Conservation (phyloP, 53 echinoderm and acorn worm species). For the Pentamera pediparva region DNA sequence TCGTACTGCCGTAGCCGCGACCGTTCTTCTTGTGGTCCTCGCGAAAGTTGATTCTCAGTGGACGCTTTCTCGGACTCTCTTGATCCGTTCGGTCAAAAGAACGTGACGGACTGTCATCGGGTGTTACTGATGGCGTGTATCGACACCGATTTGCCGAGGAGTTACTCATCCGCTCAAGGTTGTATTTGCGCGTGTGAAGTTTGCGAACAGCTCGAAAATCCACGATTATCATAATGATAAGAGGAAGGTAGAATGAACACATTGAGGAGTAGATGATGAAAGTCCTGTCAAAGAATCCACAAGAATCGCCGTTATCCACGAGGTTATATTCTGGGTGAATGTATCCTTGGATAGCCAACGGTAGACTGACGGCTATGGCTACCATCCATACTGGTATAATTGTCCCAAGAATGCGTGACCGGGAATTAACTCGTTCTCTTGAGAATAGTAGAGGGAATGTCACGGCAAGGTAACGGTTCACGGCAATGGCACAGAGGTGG, state of each 20-base stretch:
- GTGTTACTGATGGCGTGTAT: conserved; percentile 15
- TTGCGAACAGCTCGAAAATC: conserved; percentile 90
- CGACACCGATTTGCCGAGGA: no score
- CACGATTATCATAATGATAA: conserved; percentile 91
- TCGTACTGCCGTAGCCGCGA: conserved; percentile 65
- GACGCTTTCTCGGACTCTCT: conserved; percentile 41
- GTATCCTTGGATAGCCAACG: conserved; percentile 75
- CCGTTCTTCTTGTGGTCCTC: conserved; percentile 37
- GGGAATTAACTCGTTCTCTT: conserved; percentile 83
- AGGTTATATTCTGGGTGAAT: conserved; percentile 78
- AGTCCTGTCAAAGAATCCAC: conserved; percentile 88
- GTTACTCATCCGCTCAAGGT: conserved; percentile 12
- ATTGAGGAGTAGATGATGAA: conserved; percentile 98
- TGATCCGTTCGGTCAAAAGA: conserved; percentile 41
- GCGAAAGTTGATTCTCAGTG: conserved; percentile 79
- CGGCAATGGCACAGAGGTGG: conserved; percentile 98
- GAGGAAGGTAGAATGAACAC: conserved; percentile 97
- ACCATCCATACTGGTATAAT: conserved; percentile 97
- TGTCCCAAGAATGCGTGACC: conserved; percentile 84
- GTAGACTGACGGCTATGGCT: conserved; percentile 73
- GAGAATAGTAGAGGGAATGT: conserved; percentile 96
- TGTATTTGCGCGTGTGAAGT: conserved; percentile 73
- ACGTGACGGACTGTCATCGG: conserved; percentile 14
- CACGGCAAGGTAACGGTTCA: conserved; percentile 96
- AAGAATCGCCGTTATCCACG: conserved; percentile 64